Base-by-base conservation (phyloP, 2,888 invertebrate species). In the Netelia inedita region DNA sequence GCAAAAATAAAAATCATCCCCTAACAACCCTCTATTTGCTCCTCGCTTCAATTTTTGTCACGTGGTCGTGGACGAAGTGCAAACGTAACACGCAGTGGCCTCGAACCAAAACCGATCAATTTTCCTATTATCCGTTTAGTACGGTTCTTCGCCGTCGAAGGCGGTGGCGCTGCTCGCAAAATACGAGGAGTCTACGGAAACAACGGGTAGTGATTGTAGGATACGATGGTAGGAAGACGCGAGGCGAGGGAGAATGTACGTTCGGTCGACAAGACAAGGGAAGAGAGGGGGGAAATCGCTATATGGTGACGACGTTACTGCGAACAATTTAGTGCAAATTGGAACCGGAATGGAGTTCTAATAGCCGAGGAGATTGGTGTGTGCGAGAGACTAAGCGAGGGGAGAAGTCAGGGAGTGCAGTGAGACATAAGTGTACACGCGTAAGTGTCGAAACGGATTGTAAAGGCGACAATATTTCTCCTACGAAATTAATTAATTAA, bases 291-390 rank as follows among this genome's bases (percentile, higher is more conserved):
- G 35, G 6, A 35, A 35, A 35, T 35, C 35, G 35, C 35, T 35
- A 43, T 57, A 63, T 35, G 59, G 23, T 74, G 74, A 68, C 72
- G 68, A 71, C 71, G 85, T 78, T 88, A 79, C 75, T 73, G 85
- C 82, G 88, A 89, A 89, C 87, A 91, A 90, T 88, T 90, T 89
- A 86, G 81, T 83, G 83, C 75, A 88, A 88, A 89, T 88, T 90
- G 87, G 71, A 88, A 88, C 85, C 72, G 86, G 57, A 88, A 87
- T 88, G 76, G 81, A 88, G 82, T 88, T 86, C 79, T 88, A 88
- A 89, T 87, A 84, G 86, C 35, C 35, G 61, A 57, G 66, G 21
- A 50, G 23, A 35, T 76, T 57, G 59, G 59, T 75, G 66, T 35
- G 35, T 35, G 35, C 35, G 35, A 9, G 11, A 21, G 66, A 65